These are phyloP conservation scores for Nomada ferruginata DNA, from an alignment of 2,888 invertebrate genomes.

Conservation along the genomic window DNA sequence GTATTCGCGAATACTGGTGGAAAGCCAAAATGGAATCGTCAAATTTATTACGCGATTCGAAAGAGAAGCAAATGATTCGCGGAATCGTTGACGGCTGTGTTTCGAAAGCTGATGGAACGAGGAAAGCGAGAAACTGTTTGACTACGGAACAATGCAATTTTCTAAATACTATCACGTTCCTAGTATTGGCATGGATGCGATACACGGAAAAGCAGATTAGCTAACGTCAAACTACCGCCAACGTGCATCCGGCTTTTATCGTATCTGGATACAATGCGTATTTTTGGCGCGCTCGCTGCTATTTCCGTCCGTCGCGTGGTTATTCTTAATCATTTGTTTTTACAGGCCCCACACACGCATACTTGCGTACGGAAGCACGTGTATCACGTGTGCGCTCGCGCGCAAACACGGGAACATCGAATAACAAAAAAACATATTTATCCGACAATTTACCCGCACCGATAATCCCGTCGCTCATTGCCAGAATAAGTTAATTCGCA, in stretches of 20 bases:
- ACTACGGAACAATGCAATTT: neutral
- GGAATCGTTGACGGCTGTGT: conserved; percentile 16
- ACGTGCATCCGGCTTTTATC: conserved; percentile 62
- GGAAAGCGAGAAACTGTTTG: neutral
- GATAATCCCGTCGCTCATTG: neutral
- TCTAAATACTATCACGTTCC: neutral
- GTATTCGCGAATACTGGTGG: neutral
- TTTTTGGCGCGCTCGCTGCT: conserved; percentile 57
- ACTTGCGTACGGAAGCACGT: neutral
- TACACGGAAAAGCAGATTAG: conserved; percentile 6
- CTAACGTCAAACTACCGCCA: conserved; percentile 33
- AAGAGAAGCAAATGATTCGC: conserved; percentile 13
- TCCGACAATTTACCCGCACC: neutral
- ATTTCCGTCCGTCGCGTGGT: conserved; percentile 53
- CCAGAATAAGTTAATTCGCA: too few relatives aligned
- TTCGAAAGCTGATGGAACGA: neutral
- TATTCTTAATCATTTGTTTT: conserved; percentile 67
- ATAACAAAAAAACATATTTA: neutral
- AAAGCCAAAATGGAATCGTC: neutral
- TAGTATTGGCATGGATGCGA: conserved; percentile 9
- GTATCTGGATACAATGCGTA: conserved; percentile 65
- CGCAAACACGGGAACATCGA: neutral
- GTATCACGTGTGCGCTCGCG: neutral
- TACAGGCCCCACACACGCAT: conserved; percentile 46
- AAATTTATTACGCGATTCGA: conserved; percentile 36